Conservation (phyloP, 1,140 invertebrate genomes). For the Lepidurus packardi region DNA sequence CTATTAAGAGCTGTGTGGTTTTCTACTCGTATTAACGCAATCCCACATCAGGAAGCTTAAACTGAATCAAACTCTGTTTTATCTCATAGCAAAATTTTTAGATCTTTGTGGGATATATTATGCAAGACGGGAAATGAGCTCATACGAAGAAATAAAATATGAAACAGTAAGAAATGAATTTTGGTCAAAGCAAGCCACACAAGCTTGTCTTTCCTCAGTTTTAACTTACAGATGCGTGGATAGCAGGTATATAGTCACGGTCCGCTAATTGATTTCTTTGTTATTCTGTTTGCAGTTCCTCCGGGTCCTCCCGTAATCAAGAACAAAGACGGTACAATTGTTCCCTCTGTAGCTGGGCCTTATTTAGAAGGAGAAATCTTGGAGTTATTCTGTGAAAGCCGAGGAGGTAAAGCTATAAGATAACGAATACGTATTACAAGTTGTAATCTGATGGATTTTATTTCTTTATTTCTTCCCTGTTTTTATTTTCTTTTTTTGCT, state of each 20-base stretch:
- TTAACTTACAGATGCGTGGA: background rate
- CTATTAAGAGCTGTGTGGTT: too few species aligned
- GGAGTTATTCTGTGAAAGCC: conserved; percentile 31
- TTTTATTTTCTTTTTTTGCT: background rate
- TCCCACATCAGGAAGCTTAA: too few species aligned
- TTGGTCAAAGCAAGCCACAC: background rate
- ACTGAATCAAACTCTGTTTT: too few species aligned
- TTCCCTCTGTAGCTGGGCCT: conserved; percentile 32
- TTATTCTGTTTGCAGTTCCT: conserved; percentile 32
- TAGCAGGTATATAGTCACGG: background rate
- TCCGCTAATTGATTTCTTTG: background rate
- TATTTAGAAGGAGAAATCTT: conserved; percentile 32
- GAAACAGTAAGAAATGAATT: too few species aligned
- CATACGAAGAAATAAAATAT: too few species aligned
- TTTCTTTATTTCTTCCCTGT: background rate
- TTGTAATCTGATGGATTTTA: background rate
- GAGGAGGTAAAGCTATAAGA: conserved; percentile 28
- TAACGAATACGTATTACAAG: conserved; percentile 3
- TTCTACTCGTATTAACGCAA: too few species aligned
- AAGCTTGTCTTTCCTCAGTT: background rate
- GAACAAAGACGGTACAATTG: conserved; percentile 24
- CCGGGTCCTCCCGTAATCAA: conserved; percentile 28
- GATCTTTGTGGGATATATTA: too few species aligned
- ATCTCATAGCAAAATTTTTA: too few species aligned
- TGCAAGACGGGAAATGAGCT: too few species aligned